These are phyloP conservation scores for Corynorhinus townsendii DNA, from an alignment of 2,113 vertebrate genomes.

Conservation along the genomic window DNA sequence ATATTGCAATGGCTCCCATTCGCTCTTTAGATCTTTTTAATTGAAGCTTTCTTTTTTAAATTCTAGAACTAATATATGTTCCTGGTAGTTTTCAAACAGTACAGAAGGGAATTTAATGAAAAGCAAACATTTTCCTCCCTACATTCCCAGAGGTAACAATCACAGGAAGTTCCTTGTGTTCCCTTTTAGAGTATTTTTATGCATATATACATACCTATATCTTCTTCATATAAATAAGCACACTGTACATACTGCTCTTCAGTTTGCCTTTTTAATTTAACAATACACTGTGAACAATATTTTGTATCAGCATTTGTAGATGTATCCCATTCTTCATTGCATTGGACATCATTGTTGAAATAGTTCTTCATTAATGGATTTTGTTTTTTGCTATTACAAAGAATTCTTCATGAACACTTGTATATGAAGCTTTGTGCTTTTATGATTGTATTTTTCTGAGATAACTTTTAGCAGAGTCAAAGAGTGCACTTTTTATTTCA, in stretches of 20 bases:
- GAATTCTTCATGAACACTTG: background rate
- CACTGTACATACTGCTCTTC: background rate
- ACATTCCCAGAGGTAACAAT: background rate
- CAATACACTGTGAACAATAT: background rate
- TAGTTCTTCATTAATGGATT: background rate
- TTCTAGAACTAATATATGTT: background rate
- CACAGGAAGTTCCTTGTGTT: background rate
- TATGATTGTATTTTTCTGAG: background rate
- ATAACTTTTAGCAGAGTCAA: background rate
- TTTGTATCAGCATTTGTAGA: background rate
- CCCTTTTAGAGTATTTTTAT: background rate
- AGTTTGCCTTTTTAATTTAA: background rate
- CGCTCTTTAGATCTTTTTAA: background rate
- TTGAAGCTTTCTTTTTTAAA: background rate
- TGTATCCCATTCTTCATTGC: background rate
- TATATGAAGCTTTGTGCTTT: background rate
- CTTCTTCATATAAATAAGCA: background rate
- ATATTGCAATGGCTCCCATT: background rate
- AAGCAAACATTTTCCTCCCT: background rate
- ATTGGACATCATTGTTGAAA: background rate
- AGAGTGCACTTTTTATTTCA: background rate
- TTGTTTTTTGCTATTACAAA: background rate
- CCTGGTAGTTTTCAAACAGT: background rate
- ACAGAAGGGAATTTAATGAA: background rate
- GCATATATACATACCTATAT: background rate